These are phyloP conservation scores for Chelidonichthys spinosus DNA, from an alignment of 2,797 vertebrate species.

Conservation along the genomic window DNA sequence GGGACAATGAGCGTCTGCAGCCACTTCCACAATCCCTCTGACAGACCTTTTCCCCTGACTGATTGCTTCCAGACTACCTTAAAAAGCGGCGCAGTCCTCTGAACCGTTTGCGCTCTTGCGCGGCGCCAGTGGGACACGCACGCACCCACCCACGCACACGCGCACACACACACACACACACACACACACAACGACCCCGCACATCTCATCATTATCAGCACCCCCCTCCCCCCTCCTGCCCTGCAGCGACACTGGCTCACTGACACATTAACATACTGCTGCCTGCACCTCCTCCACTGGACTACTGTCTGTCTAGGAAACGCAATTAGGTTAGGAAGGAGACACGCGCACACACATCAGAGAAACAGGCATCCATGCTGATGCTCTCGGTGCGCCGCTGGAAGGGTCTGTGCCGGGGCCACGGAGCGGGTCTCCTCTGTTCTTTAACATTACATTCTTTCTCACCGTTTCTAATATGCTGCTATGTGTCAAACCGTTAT, in stretches of 20 bases:
- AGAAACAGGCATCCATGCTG: conserved; percentile 15
- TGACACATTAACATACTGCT: conserved; percentile 81
- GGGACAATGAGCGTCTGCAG: conserved; percentile 44
- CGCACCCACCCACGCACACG: conserved; percentile 52
- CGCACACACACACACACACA: conserved; percentile 47
- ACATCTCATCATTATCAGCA: conserved; percentile 68
- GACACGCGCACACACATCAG: conserved; percentile 22
- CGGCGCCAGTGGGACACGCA: conserved; percentile 80
- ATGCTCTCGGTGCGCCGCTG: conserved; percentile 26
- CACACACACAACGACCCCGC: conserved; percentile 41
- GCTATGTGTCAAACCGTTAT: not conserved
- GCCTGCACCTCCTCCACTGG: conserved; percentile 68
- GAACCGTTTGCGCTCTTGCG: conserved; percentile 55
- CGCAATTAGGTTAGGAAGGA: conserved; percentile 62
- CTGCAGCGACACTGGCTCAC: conserved; percentile 77
- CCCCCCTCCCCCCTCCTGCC: conserved; percentile 60
- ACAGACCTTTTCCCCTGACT: conserved; percentile 61
- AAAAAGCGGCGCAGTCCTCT: conserved; percentile 59
- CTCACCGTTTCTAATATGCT: too few relatives aligned
- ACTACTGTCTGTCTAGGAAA: conserved; percentile 68
- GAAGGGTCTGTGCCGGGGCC: conserved; percentile 7
- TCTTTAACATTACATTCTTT: not conserved
- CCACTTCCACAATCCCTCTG: conserved; percentile 57
- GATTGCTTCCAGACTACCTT: conserved; percentile 81
- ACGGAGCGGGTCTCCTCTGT: not conserved